A percentile compares a stretch with the other conserved stretches of the same genome.
Conservation (phyloP, 1,140 invertebrate species). For the Drosophila oshimai region DNA sequence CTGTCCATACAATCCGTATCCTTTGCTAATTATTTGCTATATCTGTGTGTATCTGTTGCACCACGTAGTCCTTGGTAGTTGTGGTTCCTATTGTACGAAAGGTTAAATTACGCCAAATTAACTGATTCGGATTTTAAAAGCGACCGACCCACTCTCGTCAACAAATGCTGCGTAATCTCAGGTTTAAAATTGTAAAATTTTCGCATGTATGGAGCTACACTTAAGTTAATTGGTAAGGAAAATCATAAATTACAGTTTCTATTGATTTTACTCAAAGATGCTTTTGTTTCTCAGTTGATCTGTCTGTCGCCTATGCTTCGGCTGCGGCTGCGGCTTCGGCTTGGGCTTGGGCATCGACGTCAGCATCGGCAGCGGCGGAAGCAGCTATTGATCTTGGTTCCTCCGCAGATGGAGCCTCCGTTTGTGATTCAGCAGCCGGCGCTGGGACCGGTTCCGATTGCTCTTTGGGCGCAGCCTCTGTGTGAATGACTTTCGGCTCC, state of each 20-base stretch:
- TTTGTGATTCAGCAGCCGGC: conserved; percentile 10
- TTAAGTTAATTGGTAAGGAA: conserved; percentile 46
- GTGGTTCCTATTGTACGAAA: conserved; percentile 16
- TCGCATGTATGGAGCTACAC: conserved; percentile 36
- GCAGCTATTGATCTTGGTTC: neutral
- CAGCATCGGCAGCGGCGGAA: neutral
- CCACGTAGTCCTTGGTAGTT: conserved; percentile 2
- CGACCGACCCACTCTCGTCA: conserved; percentile 20
- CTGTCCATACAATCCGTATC: conserved; percentile 50
- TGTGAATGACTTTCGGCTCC: conserved; percentile 4
- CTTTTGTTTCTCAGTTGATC: conserved; percentile 24
- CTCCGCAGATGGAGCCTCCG: conserved; percentile 1
- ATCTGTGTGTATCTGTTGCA: conserved; percentile 32
- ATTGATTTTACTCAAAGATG: conserved; percentile 22
- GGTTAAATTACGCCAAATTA: conserved; percentile 13
- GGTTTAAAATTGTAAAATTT: conserved; percentile 35
- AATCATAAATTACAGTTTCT: conserved; percentile 51
- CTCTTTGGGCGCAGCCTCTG: conserved; percentile 21
- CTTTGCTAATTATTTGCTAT: conserved; percentile 69
- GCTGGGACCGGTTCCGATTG: conserved; percentile 21
- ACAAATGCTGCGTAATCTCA: conserved; percentile 55
- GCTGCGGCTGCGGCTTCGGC: neutral
- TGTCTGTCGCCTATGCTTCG: conserved; percentile 40
- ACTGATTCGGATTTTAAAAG: conserved; percentile 22
- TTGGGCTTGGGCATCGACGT: neutral